Evolutionary conservation across 2,113 vertebrate genomes (phyloP).

Genomic region (Xiphorhynchus elegans): DNA sequence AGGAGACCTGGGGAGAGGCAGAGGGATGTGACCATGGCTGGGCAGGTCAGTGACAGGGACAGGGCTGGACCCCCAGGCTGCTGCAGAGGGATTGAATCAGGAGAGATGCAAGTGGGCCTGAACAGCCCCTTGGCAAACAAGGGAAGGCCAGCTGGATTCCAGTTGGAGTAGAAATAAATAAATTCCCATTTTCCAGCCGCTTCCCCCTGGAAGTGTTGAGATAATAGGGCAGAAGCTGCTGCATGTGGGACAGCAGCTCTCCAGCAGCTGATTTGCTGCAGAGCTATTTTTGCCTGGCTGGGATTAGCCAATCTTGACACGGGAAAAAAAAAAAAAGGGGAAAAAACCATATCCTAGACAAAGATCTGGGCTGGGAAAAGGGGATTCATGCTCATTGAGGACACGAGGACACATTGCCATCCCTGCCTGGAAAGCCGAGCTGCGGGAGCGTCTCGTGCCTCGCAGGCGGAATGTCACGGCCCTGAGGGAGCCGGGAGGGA

Average conservation of each 20-base stretch:
- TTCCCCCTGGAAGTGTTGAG: not conserved
- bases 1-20: accelerated
- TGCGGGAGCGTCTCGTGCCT: not conserved
- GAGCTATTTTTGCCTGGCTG: constrained; percentile 43
- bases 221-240: constrained; percentile 22
- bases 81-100: not conserved
- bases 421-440: accelerated
- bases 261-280: constrained; percentile 34
- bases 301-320: constrained; percentile 13
- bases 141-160: not conserved
- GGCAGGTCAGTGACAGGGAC: not conserved
- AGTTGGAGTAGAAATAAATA: not conserved
- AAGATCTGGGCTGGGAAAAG: not conserved
- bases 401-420: accelerated
- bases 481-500: accelerated
- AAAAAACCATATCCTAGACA: not conserved
- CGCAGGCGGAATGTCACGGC: not conserved
- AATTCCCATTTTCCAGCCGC: not conserved
- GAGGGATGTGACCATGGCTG: not conserved
- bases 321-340: not conserved
- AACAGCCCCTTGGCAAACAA: not conserved
- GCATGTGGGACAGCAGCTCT: constrained; percentile 30
- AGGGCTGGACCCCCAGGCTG: not conserved
- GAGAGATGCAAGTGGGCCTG: not conserved
- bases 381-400: not conserved